Evolutionary conservation across 2,797 vertebrate genomes (phyloP), one percentile per base, ranked within the genome.

Genomic region (Agapornis canus): DNA sequence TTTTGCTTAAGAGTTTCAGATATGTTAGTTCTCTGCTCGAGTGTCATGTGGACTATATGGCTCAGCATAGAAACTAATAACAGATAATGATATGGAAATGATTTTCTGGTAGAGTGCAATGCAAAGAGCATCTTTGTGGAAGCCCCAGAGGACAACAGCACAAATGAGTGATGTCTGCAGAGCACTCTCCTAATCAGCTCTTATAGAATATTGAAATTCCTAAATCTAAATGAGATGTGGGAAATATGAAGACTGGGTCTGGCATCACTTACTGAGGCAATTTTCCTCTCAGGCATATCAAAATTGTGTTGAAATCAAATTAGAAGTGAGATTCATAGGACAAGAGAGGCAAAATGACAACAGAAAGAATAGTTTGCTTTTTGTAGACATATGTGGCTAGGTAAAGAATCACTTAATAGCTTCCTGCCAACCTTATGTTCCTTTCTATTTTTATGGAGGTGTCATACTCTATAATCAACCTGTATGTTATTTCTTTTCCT

Each of bases 351-450:
- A 12, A 89, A 84, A 29, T 20, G 8, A 42, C 52, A 56, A 64
- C 11, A 5, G n/a, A 47, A 63, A 82, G 40, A 20, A 42, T 8
- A 64, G 9, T 47, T 92, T 68, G 11, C 19, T 27, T 81, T 22
- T 56, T 1, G 0, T 2, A 57, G 37, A 43, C 2, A 2, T 23
- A 29, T 7, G 4, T 39, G 16, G 20, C 25, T 40, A 39, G 27
- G 15, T 47, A 35, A 68, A 78, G 35, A 73, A 75, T 71, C 13
- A 51, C 35, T 31, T 51, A 78, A 32, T 21, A 51, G 12, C 48
- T 83, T 89, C 45, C 49, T 86, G 48, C 16, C 15, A 63, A 31
- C 7, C 13, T 45, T 64, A 19, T 56, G 5, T 22, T 68, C 37
- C n/a, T 26, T 69, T 60, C 22, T 37, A 69, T 68, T 61, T 12